Percentiles rank a stretch among this genome's conserved stretches.
phyloP scores from a whole-genome alignment of 2,888 invertebrate species.

The Homarus gammarus region DNA sequence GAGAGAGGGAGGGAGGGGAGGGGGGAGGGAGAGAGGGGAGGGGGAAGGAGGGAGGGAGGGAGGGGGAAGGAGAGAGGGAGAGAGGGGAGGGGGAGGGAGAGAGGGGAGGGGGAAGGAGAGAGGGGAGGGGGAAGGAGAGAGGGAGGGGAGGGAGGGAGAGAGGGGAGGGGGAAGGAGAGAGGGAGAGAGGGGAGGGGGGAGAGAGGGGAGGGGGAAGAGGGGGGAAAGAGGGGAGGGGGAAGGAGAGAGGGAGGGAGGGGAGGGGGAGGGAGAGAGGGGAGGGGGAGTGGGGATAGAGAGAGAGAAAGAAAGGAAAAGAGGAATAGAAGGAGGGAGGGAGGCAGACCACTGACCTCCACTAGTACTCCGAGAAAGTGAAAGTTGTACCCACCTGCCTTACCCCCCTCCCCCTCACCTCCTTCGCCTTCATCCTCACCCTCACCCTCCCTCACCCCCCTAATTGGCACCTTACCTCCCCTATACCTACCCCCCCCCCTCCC shows the following conservation, averaged over 20 bases:
- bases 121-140: not conserved
- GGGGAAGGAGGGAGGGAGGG: constrained; percentile 22
- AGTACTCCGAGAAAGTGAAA: not conserved
- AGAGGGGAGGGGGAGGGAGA: not conserved
- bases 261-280: not conserved
- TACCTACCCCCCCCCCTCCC: constrained; percentile 84
- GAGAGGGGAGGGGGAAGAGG: not conserved
- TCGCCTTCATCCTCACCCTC: not conserved
- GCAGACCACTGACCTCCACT: constrained; percentile 76
- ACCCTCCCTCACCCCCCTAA: constrained; percentile 52
- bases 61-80: constrained; percentile 5
- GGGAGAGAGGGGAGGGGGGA: not conserved
- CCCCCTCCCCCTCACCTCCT: constrained; percentile 1
- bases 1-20: not conserved
- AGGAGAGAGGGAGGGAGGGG: not conserved
- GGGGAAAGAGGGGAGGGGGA: constrained; percentile 9
- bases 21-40: not conserved
- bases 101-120: not conserved
- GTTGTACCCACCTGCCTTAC: too few species aligned
- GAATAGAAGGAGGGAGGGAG: constrained; percentile 79
- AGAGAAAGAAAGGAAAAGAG: not conserved
- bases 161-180: not conserved
- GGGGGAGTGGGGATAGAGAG: constrained; percentile 3
- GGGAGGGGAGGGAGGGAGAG: not conserved
- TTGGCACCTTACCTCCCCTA: constrained; percentile 81